Conservation (phyloP, 2,888 invertebrate genomes). For the Tholera decimalis region DNA sequence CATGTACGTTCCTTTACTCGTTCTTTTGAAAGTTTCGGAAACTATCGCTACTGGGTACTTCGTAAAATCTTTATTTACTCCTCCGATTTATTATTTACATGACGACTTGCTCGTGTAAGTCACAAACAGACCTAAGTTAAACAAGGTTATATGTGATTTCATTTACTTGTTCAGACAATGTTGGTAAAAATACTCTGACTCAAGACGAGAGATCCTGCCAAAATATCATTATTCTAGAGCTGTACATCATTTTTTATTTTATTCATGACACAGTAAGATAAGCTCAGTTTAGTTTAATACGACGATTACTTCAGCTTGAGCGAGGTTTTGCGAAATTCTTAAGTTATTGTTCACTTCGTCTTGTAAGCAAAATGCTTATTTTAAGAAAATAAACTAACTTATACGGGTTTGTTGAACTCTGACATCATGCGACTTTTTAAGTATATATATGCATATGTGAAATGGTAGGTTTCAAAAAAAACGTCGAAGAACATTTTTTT, state of each 20-base stretch:
- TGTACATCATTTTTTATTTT: constrained; percentile 14
- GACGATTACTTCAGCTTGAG: constrained; percentile 25
- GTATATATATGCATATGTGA: too few species aligned
- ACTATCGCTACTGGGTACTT: constrained; percentile 34
- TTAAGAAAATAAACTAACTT: too few species aligned
- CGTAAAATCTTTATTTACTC: constrained; percentile 26
- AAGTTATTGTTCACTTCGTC: constrained; percentile 15
- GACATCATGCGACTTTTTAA: too few species aligned
- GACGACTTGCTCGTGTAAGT: constrained; percentile 4
- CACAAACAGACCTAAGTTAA: constrained; percentile 17
- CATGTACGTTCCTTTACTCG: constrained; percentile 41
- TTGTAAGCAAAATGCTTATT: constrained; percentile 35
- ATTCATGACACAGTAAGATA: constrained; percentile 16
- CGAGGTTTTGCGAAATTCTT: constrained; percentile 1
- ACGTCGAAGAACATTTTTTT: too few species aligned
- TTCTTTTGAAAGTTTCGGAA: constrained; percentile 51
- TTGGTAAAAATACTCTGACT: background rate
- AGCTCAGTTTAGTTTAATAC: constrained; percentile 28
- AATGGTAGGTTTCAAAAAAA: too few species aligned
- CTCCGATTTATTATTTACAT: constrained; percentile 16
- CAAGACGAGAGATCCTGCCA: background rate
- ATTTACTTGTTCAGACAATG: background rate
- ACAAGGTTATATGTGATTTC: constrained; percentile 7
- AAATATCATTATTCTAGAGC: background rate
- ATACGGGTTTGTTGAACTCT: too few species aligned